Evolutionary conservation across 2,113 vertebrate genomes (phyloP), one percentile per base, ranked within the genome.

Genomic region (Benitochromis conjunctus): DNA sequence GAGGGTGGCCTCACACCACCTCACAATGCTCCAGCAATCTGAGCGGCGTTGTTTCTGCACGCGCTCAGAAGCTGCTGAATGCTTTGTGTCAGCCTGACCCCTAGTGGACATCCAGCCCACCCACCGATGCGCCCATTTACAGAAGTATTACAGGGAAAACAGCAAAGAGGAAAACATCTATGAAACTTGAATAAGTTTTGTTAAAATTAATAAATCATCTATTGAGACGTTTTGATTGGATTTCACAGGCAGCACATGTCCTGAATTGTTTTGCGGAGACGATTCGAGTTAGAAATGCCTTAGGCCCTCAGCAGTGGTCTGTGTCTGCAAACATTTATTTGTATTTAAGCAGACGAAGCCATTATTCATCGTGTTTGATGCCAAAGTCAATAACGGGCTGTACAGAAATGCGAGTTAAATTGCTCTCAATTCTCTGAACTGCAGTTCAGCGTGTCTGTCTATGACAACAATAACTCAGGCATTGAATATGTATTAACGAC

Each of bases 81-180:
- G 81, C 74, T 91, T 84, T 85, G 92, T 94, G 91, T 92, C 94
- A 95, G 85, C 87, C 94, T 96, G 96, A 94, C 96, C 95, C 93
- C 96, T 96, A 92, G 96, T 96, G 96, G 94, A 60, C 62, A 64
- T 19, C 57, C 74, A 18, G 46, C 21, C n/a, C 54, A 77, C 62
- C 64, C 9, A 60, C 81, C 1, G 29, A 10, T 34, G 43, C 55
- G 0, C 26, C 54, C 58, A 0, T 57, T 57, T 24, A 56, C 11
- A 53, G 19, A 54, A n/a, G 24, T 29, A 58, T 88, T 60, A 54
- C 31, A 82, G 62, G 56, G 56, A 79, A 83, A 85, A 80, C 74
- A 85, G 77, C 21, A 41, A 83, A 84, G 85, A 55, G 34, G 54
- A 76, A 88, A 93, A 88, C 85, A 85, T 83, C 76, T 83, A 89